A percentile compares a stretch with the other conserved stretches of the same genome.
Conservation (phyloP, 1,140 invertebrate species). For the Drosophila cardini region DNA sequence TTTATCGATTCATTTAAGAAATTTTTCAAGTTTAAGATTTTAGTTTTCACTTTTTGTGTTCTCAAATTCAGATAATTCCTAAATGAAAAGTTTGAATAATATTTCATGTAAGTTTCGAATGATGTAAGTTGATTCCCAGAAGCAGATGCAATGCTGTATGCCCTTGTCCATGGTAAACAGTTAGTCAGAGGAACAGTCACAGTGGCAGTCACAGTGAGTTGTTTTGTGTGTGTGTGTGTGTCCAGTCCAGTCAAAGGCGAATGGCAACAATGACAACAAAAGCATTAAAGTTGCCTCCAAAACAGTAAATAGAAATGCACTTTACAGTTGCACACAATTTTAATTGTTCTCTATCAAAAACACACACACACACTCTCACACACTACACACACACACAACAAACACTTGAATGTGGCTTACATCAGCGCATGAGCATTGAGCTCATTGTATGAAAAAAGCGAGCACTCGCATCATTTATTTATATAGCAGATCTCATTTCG, state of each 20-base stretch:
- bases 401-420: slow-evolving; percentile 47
- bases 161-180: slow-evolving; percentile 2
- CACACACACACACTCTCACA: slow-evolving; percentile 9
- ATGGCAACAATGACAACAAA: slow-evolving; percentile 26
- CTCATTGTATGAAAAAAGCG: slow-evolving; percentile 17
- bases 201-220: slow-evolving; percentile 20
- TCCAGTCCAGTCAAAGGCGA: slow-evolving; percentile 19
- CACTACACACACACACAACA: slow-evolving; percentile 14
- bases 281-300: slow-evolving; percentile 18
- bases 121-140: no score
- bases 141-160: neutral
- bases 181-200: slow-evolving; percentile 23
- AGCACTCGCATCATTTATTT: slow-evolving; percentile 67
- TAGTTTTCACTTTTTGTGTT: no score
- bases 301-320: slow-evolving; percentile 66
- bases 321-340: slow-evolving; percentile 49
- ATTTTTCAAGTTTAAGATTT: no score
- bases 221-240: neutral
- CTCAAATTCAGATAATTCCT: no score
- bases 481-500: slow-evolving; percentile 75
- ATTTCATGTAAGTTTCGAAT: no score
- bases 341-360: slow-evolving; percentile 60
- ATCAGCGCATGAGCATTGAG: slow-evolving; percentile 78
- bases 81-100: no score
- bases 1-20: no score